Evolutionary conservation across 2,113 vertebrate species (phyloP).

Genomic region (Isichthys henryi): DNA sequence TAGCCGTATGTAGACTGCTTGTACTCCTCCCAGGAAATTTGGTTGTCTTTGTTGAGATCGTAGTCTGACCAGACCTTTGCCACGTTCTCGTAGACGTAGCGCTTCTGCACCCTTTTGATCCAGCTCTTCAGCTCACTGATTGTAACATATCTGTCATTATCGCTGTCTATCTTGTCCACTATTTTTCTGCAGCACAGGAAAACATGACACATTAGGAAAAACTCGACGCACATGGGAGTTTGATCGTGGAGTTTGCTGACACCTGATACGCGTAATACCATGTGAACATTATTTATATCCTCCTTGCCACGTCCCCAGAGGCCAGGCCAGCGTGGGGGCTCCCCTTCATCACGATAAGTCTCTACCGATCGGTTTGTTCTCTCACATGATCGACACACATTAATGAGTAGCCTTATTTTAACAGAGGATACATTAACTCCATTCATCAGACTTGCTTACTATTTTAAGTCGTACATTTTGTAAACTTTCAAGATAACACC

Average conservation of each 20-base stretch:
- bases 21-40: constrained; percentile 96
- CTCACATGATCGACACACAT: neutral
- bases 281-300: constrained; percentile 40
- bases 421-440: neutral
- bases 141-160: constrained; percentile 76
- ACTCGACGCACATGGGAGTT: neutral
- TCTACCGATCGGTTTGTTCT: neutral
- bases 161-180: constrained; percentile 79
- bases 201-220: neutral
- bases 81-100: constrained; percentile 91
- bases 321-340: neutral
- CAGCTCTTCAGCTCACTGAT: constrained; percentile 82
- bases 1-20: constrained; percentile 95
- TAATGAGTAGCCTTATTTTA: neutral
- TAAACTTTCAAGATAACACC: neutral
- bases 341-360: neutral
- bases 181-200: constrained; percentile 71
- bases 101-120: constrained; percentile 96
- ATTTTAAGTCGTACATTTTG: neutral
- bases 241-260: neutral
- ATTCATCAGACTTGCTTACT: neutral
- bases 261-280: neutral
- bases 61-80: constrained; percentile 95
- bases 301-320: constrained; percentile 56
- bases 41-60: constrained; percentile 87